Conservation (phyloP, 1,140 invertebrate species). For the Lethrus apterus region DNA sequence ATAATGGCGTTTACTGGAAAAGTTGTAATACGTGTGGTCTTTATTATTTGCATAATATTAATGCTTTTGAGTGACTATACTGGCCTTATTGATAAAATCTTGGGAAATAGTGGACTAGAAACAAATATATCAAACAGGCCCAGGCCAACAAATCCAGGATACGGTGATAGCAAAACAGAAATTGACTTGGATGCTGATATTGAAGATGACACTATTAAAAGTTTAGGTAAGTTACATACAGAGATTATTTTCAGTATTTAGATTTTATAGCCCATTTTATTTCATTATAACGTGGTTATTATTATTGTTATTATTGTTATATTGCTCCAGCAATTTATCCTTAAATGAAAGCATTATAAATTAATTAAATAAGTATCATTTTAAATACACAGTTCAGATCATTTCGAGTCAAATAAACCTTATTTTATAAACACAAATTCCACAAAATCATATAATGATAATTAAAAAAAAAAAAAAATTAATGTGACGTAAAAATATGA, state of each 20-base stretch:
- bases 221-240: conserved; percentile 30
- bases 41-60: conserved; percentile 34
- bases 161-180: conserved; percentile 37
- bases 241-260: conserved; percentile 1
- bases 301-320: not conserved
- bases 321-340: conserved; percentile 1
- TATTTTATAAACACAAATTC: too few relatives aligned
- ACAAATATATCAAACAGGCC: conserved; percentile 19
- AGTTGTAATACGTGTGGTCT: conserved; percentile 32
- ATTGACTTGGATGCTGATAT: conserved; percentile 41
- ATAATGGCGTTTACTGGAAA: conserved; percentile 35
- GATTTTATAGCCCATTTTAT: not conserved
- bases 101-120: conserved; percentile 29
- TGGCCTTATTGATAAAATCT: conserved; percentile 32
- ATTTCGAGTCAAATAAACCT: too few relatives aligned
- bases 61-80: conserved; percentile 36
- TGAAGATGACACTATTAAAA: conserved; percentile 36
- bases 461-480: too few relatives aligned
- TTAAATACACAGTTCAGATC: too few relatives aligned
- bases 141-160: conserved; percentile 37
- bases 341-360: too few relatives aligned
- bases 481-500: too few relatives aligned
- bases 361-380: too few relatives aligned
- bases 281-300: not conserved
- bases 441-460: not conserved